Conservation (phyloP, 2,797 vertebrate genomes). For the Tiaroga cobitis region DNA sequence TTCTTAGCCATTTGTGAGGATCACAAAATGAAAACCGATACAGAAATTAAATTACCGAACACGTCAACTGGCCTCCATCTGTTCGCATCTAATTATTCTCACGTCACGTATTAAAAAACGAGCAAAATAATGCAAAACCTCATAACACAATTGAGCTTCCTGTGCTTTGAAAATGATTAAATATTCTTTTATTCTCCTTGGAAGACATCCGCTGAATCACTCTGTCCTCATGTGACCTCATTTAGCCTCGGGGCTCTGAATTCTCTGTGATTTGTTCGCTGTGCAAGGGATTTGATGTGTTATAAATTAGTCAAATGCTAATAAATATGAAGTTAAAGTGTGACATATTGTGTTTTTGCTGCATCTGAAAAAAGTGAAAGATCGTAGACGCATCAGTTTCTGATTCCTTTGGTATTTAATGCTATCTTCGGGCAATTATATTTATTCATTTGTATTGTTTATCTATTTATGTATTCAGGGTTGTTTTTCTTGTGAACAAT, state of each 20-base stretch:
- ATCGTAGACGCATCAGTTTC: not conserved
- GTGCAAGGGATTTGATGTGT: not conserved
- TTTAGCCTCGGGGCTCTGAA: slow-evolving; percentile 11
- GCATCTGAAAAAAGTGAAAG: not conserved
- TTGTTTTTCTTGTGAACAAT: slow-evolving; percentile 26
- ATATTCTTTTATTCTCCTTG: slow-evolving; percentile 14
- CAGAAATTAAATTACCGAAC: not conserved
- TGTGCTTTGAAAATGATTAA: slow-evolving; percentile 4
- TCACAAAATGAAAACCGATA: not conserved
- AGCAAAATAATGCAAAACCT: not conserved
- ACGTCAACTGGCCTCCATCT: slow-evolving; percentile 1
- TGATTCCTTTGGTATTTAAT: slow-evolving; percentile 11
- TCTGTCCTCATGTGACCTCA: slow-evolving; percentile 1
- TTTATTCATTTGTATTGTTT: slow-evolving; percentile 19
- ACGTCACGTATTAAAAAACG: not conserved
- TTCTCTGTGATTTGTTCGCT: not conserved
- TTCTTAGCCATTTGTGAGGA: slow-evolving; percentile 6
- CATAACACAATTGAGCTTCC: slow-evolving; percentile 11
- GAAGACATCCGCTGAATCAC: not conserved
- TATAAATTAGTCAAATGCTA: not conserved
- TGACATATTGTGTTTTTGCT: not conserved
- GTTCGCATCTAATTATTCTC: slow-evolving; percentile 13
- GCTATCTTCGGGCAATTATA: slow-evolving; percentile 4
- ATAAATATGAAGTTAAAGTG: not conserved
- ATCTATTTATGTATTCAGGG: slow-evolving; percentile 23